Evolutionary conservation across 2,888 invertebrate genomes (phyloP).

Genomic region (Camptogramma bilineatum): DNA sequence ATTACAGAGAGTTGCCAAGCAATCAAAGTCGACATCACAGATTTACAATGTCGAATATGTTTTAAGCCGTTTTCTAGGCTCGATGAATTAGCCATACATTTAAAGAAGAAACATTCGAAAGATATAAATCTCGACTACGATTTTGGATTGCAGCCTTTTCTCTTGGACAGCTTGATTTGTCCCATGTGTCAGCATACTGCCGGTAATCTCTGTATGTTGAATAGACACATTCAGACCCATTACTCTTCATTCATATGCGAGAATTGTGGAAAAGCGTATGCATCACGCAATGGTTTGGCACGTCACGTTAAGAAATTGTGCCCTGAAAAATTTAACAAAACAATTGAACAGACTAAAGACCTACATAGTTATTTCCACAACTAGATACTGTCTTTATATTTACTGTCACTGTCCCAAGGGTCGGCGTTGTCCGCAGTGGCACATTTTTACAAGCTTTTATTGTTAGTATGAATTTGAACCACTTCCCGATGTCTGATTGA

Average conservation of each 20-base stretch:
- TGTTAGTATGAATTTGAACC: no score
- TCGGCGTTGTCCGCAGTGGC: no score
- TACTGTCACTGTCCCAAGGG: no score
- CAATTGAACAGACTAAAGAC: no score
- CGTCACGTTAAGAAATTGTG: conserved; percentile 53
- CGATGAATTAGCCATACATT: conserved; percentile 54
- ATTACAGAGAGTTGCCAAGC: conserved; percentile 39
- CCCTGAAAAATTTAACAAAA: background rate
- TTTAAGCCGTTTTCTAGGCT: conserved; percentile 48
- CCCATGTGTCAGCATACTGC: conserved; percentile 57
- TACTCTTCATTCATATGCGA: conserved; percentile 67
- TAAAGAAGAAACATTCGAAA: conserved; percentile 53
- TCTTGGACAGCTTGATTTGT: conserved; percentile 54
- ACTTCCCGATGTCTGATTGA: no score
- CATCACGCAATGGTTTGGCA: conserved; percentile 56
- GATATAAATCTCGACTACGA: conserved; percentile 53
- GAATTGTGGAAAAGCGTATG: conserved; percentile 66
- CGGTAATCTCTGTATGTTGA: conserved; percentile 59
- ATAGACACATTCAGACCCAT: conserved; percentile 65
- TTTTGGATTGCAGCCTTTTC: conserved; percentile 65
- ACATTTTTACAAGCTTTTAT: no score
- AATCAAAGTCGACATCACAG: conserved; percentile 64
- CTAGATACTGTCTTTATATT: no score
- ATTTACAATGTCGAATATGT: conserved; percentile 64
- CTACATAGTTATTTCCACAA: no score